These are phyloP conservation scores for Ibycter americanus DNA, from an alignment of 2,797 vertebrate species.

Conservation along the genomic window DNA sequence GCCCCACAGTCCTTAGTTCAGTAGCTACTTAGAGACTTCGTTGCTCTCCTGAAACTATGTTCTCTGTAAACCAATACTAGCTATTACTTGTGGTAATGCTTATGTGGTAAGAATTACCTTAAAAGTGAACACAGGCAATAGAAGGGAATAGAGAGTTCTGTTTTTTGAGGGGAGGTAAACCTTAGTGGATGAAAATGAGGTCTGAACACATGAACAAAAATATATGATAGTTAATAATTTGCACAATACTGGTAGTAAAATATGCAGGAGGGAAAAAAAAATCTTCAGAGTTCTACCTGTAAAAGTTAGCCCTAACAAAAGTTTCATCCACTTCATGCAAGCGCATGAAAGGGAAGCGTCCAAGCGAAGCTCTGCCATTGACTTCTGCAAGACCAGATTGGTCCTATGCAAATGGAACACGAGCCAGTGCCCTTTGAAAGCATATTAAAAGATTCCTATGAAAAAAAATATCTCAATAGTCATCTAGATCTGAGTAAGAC, in stretches of 20 bases:
- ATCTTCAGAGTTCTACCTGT: not conserved
- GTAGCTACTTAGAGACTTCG: not conserved
- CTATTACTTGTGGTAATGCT: not conserved
- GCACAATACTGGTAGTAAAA: not conserved
- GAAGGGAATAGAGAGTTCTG: not conserved
- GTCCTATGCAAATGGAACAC: not conserved
- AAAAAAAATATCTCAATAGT: not conserved
- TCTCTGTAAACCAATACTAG: not conserved
- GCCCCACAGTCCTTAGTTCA: not conserved
- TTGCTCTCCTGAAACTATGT: not conserved
- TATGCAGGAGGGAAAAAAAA: fast-evolving
- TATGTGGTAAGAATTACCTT: not conserved
- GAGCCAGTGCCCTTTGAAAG: not conserved
- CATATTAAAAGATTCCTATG: not conserved
- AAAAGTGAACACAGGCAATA: not conserved
- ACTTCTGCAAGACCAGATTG: not conserved
- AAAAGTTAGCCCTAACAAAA: not conserved
- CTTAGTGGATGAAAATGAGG: not conserved
- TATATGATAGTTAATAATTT: not conserved
- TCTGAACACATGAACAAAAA: not conserved
- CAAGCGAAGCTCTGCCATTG: not conserved
- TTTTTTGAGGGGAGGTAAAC: not conserved
- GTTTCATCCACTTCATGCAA: not conserved
- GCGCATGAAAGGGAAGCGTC: not conserved
- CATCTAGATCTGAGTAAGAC: not conserved